Conservation (phyloP, 1,140 invertebrate genomes). For the Lepidostoma basale region DNA sequence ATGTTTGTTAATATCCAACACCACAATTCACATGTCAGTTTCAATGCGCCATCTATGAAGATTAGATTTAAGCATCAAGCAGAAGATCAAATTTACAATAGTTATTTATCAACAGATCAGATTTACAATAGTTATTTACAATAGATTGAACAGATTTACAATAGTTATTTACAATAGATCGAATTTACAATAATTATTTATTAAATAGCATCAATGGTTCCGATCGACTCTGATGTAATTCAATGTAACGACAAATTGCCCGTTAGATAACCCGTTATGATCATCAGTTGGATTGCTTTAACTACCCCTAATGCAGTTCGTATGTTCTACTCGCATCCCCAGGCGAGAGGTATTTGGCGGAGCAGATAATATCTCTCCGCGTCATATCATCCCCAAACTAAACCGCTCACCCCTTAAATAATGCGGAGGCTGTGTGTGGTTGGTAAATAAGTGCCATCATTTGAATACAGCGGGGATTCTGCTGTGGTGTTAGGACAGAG, state of each 20-base stretch:
- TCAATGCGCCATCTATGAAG: too few species aligned
- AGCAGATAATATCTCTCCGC: constrained; percentile 24
- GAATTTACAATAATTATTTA: too few species aligned
- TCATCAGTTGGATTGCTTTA: constrained; percentile 5
- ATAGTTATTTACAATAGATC: too few species aligned
- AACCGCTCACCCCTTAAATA: constrained; percentile 13
- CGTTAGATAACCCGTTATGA: background rate
- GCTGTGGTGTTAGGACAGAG: background rate
- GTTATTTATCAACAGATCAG: too few species aligned
- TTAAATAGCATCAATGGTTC: too few species aligned
- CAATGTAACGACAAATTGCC: constrained; percentile 9
- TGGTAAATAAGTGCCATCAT: constrained; percentile 24
- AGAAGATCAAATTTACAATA: too few species aligned
- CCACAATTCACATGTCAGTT: too few species aligned
- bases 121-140: too few species aligned
- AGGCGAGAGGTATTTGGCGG: background rate
- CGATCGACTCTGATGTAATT: too few species aligned
- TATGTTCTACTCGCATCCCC: background rate
- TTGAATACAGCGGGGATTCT: constrained; percentile 5
- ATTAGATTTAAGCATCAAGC: too few species aligned
- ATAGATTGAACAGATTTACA: too few species aligned
- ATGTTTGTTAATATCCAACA: too few species aligned
- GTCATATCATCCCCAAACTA: constrained; percentile 20
- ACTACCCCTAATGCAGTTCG: background rate
- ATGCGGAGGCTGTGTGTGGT: constrained; percentile 23